A percentile compares a stretch with the other conserved stretches of the same genome.
Conservation (phyloP, 1,140 invertebrate genomes). For the Chionoecetes opilio region DNA sequence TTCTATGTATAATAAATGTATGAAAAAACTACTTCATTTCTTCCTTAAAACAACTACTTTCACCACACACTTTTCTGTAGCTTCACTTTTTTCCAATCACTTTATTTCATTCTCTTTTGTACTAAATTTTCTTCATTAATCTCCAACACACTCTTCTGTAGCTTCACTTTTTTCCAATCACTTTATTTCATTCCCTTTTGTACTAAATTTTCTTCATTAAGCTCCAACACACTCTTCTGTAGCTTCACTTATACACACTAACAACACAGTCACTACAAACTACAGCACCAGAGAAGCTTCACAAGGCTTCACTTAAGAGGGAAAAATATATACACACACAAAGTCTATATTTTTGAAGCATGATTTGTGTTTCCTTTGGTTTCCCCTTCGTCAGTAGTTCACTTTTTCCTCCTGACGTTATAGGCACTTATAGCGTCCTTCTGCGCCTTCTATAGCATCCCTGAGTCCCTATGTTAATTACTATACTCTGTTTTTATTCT, state of each 20-base stretch:
- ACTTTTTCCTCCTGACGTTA: not conserved
- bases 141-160: too few species aligned
- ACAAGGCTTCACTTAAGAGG: not conserved
- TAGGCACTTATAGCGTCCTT: not conserved
- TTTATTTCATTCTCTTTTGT: too few species aligned
- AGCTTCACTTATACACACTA: not conserved
- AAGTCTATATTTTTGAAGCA: not conserved
- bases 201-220: too few species aligned
- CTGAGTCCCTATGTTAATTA: not conserved
- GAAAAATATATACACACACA: not conserved
- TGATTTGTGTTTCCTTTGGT: not conserved
- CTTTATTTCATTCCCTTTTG: too few species aligned
- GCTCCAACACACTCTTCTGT: not conserved
- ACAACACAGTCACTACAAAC: not conserved
- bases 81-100: too few species aligned
- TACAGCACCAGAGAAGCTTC: not conserved
- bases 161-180: too few species aligned
- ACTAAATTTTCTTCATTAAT: too few species aligned
- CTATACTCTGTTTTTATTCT: too few species aligned
- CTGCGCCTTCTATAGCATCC: not conserved
- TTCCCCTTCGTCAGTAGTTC: not conserved
- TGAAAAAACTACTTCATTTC: too few species aligned
- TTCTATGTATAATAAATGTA: too few species aligned
- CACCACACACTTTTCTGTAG: too few species aligned
- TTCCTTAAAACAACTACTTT: too few species aligned